Percentiles rank a stretch among this genome's conserved stretches.
Evolutionary conservation across 2,888 invertebrate species (phyloP).

Genomic region (Pseudococcus jackbeardsleyi): DNA sequence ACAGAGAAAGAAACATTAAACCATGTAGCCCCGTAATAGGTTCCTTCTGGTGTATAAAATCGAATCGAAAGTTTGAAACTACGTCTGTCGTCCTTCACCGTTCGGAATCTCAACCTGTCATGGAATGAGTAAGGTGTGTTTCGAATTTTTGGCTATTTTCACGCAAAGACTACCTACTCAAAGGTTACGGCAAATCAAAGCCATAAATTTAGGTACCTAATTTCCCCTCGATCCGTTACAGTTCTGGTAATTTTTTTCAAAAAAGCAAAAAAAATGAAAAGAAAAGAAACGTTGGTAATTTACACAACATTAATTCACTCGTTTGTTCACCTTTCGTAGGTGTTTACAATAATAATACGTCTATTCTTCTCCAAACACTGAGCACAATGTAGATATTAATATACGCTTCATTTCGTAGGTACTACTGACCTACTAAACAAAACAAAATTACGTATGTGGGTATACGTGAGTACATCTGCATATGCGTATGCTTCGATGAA

Average conservation of each 20-base stretch:
- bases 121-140: background rate
- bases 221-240: no score
- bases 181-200: no score
- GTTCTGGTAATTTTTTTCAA: background rate
- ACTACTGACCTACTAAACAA: constrained; percentile 43
- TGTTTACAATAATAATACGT: constrained; percentile 28
- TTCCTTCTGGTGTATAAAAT: background rate
- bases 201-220: no score
- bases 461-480: background rate
- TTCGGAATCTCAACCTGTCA: background rate
- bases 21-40: background rate
- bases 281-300: background rate
- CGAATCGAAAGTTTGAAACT: background rate
- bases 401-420: constrained; percentile 27
- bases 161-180: no score
- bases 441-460: background rate
- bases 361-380: background rate
- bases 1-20: background rate
- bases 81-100: constrained; percentile 8
- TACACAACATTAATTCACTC: constrained; percentile 8
- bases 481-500: background rate
- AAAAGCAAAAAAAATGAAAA: background rate
- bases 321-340: constrained; percentile 19
- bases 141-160: no score
- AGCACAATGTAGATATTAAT: background rate